phyloP scores from a whole-genome alignment of 2,888 invertebrate species.

The Lucinisca nassula region DNA sequence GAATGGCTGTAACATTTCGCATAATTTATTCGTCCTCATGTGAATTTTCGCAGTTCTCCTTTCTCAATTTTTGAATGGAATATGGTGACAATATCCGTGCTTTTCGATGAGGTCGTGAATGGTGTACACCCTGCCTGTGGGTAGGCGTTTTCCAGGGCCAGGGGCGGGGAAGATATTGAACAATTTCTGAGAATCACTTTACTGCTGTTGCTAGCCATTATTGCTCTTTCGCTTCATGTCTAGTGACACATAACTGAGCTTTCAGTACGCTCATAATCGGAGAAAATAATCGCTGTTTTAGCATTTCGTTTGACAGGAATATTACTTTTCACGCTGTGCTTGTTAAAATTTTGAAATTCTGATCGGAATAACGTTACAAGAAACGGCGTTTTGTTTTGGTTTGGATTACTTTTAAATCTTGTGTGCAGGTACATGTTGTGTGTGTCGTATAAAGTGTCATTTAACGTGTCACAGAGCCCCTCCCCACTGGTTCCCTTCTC shows the following conservation, averaged over 20 bases:
- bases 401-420: not conserved
- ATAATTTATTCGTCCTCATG: conserved; percentile 83
- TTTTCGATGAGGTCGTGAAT: conserved; percentile 41
- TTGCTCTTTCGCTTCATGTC: not conserved
- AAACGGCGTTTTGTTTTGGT: not conserved
- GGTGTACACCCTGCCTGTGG: conserved; percentile 40
- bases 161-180: conserved; percentile 26
- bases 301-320: conserved; percentile 12
- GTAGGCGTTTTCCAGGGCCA: conserved; percentile 16
- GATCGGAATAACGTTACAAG: not conserved
- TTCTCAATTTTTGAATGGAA: conserved; percentile 60
- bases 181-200: not conserved
- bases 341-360: not conserved
- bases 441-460: not conserved
- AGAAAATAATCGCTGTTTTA: not conserved
- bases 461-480: not conserved
- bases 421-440: not conserved
- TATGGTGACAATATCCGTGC: conserved; percentile 44
- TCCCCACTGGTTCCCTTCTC: conserved; percentile 8
- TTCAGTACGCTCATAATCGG: conserved; percentile 10
- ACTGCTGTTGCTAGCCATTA: not conserved
- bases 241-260: not conserved
- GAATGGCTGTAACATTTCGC: conserved; percentile 79
- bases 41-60: conserved; percentile 72
- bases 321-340: not conserved